Conservation (phyloP, 2,113 vertebrate species). For the Podarcis raffonei region DNA sequence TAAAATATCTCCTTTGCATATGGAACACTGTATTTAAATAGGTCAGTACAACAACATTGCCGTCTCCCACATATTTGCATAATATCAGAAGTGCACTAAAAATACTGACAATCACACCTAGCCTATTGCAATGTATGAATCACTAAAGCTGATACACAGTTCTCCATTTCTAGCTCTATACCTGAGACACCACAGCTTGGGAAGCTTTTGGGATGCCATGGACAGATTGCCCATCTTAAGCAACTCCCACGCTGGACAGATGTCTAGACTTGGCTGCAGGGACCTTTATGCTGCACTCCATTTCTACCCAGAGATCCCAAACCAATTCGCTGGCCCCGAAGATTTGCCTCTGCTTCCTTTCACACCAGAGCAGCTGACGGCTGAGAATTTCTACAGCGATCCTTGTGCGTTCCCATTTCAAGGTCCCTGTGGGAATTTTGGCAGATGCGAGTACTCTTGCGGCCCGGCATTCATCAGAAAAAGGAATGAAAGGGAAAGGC, state of each 20-base stretch:
- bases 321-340: constrained; percentile 63
- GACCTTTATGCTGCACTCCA: constrained; percentile 69
- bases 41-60: not conserved
- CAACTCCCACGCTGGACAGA: constrained; percentile 60
- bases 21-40: constrained; percentile 26
- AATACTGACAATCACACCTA: constrained; percentile 4
- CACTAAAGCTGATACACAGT: constrained; percentile 28
- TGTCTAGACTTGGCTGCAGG: constrained; percentile 66
- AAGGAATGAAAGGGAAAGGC: constrained; percentile 82
- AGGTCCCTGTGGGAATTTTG: constrained; percentile 45
- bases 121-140: not conserved
- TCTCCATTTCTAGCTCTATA: constrained; percentile 67
- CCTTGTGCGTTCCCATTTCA: constrained; percentile 64
- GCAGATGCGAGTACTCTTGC: constrained; percentile 64
- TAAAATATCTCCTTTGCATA: not conserved
- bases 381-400: constrained; percentile 63
- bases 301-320: constrained; percentile 60
- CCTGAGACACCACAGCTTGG: constrained; percentile 63
- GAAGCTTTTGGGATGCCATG: constrained; percentile 57
- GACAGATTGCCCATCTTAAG: constrained; percentile 58
- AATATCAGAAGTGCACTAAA: constrained; percentile 29
- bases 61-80: not conserved
- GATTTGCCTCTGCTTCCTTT: constrained; percentile 72
- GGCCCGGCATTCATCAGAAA: constrained; percentile 80
- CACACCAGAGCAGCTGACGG: constrained; percentile 51